Conservation (phyloP, 23 tunicate species). For the Botrylloides violaceus region DNA sequence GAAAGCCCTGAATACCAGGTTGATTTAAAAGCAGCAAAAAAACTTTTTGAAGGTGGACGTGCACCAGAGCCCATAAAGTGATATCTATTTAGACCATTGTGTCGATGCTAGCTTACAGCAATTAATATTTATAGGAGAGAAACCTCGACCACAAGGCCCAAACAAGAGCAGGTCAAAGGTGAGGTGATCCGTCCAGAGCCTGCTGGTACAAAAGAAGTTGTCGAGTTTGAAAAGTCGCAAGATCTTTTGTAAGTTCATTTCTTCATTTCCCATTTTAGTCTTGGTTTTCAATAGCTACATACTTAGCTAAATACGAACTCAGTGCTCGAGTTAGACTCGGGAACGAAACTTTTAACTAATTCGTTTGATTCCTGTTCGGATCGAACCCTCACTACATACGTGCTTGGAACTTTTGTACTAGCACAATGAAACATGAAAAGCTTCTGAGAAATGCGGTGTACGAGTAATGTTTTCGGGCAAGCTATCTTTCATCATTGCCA, state of each 20-base stretch:
- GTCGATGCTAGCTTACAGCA: background rate
- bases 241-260: slow-evolving; percentile 32
- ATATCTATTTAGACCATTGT: background rate
- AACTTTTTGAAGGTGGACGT: slow-evolving; percentile 51
- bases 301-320: too few relatives aligned
- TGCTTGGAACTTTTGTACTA: too few relatives aligned
- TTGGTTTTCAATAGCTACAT: too few relatives aligned
- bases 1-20: slow-evolving; percentile 28
- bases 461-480: too few relatives aligned
- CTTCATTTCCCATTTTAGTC: too few relatives aligned
- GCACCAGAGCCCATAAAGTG: slow-evolving; percentile 12
- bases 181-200: slow-evolving; percentile 89
- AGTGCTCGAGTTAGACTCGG: too few relatives aligned
- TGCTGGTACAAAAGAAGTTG: slow-evolving; percentile 82
- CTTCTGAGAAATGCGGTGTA: too few relatives aligned
- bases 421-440: too few relatives aligned
- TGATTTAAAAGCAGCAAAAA: slow-evolving; percentile 51
- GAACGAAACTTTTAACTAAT: too few relatives aligned
- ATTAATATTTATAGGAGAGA: slow-evolving; percentile 8
- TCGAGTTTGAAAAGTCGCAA: slow-evolving; percentile 44
- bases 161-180: slow-evolving; percentile 28
- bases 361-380: too few relatives aligned
- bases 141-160: slow-evolving; percentile 17
- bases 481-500: too few relatives aligned
- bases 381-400: too few relatives aligned